A percentile compares a stretch with the other conserved stretches of the same genome.
Evolutionary conservation across 2,797 vertebrate genomes (phyloP).

Genomic region (Anguilla megastoma): DNA sequence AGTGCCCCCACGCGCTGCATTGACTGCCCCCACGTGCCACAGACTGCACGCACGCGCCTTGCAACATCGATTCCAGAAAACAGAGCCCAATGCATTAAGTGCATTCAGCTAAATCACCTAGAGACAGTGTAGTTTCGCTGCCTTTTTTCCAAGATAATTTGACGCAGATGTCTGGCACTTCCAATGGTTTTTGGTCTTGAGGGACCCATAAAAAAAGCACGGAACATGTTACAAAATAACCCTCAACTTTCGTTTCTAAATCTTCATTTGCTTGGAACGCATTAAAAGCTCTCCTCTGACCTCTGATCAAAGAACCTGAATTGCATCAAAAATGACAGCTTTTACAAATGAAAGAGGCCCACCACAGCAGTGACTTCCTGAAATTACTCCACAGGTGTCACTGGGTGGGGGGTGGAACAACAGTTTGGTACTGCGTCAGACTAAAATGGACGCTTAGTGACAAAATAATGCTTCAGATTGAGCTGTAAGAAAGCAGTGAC

Average conservation of each 20-base stretch:
- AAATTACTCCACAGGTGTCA: not conserved
- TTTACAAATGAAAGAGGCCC: not conserved
- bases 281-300: slow-evolving; percentile 32
- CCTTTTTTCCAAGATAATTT: slow-evolving; percentile 57
- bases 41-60: too few relatives aligned
- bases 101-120: slow-evolving; percentile 52
- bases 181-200: slow-evolving; percentile 45
- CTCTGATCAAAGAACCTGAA: slow-evolving; percentile 30
- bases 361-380: not conserved
- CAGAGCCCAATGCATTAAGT: slow-evolving; percentile 28
- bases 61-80: too few relatives aligned
- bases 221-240: slow-evolving; percentile 56
- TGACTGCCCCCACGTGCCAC: too few relatives aligned
- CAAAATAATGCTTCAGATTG: not conserved
- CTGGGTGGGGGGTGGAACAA: not conserved
- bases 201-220: slow-evolving; percentile 56
- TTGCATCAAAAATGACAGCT: not conserved
- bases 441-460: not conserved
- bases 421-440: not conserved
- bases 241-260: slow-evolving; percentile 26
- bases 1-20: too few relatives aligned
- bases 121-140: slow-evolving; percentile 45
- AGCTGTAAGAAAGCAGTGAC: not conserved
- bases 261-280: slow-evolving; percentile 37
- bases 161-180: slow-evolving; percentile 62